Conservation (phyloP, 2,888 invertebrate genomes). For the Holacanthella duospinosa region DNA sequence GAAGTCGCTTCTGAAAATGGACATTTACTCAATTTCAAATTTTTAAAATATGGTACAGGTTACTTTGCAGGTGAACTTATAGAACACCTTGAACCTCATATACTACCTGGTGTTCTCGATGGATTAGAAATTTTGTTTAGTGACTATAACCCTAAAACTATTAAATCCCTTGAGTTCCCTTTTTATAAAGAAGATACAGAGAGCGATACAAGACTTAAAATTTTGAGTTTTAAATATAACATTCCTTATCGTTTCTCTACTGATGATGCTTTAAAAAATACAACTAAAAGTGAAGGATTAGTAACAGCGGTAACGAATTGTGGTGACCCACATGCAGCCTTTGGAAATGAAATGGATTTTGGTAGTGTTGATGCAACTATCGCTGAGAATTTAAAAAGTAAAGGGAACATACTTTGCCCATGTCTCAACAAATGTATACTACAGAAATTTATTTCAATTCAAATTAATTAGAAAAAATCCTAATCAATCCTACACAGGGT, state of each 20-base stretch:
- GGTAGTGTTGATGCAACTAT: conserved; percentile 20
- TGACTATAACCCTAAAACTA: background rate
- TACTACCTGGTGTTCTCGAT: conserved; percentile 20
- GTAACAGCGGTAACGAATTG: conserved; percentile 22
- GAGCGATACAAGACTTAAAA: background rate
- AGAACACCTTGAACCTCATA: conserved; percentile 7
- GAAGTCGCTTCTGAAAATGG: conserved; percentile 10
- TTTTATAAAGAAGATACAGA: conserved; percentile 11
- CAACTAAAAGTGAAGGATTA: conserved; percentile 10
- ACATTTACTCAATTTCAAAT: conserved; percentile 22
- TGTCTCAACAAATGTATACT: background rate
- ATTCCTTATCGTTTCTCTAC: conserved; percentile 11
- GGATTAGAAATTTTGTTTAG: conserved; percentile 19
- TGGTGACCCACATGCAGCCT: conserved; percentile 21
- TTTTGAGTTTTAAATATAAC: conserved; percentile 9
- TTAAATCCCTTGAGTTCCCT: conserved; percentile 17
- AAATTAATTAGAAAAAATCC: too few species aligned
- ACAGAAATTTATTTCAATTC: too few species aligned
- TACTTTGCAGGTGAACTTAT: conserved; percentile 25
- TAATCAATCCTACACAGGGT: too few species aligned
- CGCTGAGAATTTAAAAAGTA: conserved; percentile 17
- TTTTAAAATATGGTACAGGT: conserved; percentile 27
- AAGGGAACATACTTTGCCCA: conserved; percentile 24
- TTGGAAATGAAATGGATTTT: conserved; percentile 25
- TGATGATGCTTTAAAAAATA: conserved; percentile 23